phyloP scores from a whole-genome alignment of 2,888 invertebrate genomes.

The Acrobasis consociella region DNA sequence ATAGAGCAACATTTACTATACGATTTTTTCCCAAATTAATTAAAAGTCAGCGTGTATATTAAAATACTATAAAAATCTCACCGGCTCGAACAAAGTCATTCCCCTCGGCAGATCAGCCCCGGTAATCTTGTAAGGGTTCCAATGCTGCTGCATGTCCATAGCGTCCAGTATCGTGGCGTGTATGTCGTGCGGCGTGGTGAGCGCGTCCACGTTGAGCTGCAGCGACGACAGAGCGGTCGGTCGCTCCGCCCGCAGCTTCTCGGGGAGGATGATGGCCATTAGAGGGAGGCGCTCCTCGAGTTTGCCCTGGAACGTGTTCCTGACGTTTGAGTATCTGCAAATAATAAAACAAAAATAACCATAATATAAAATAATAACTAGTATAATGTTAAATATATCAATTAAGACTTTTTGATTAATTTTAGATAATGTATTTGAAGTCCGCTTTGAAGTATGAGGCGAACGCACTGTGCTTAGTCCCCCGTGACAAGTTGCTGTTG shows the following conservation, averaged over 20 bases:
- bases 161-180: constrained; percentile 85
- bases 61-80: constrained; percentile 45
- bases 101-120: constrained; percentile 82
- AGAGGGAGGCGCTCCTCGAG: constrained; percentile 95
- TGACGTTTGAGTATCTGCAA: constrained; percentile 88
- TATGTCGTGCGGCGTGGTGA: constrained; percentile 95
- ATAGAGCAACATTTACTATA: too few species aligned
- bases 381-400: too few species aligned
- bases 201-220: constrained; percentile 84
- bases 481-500: too few species aligned
- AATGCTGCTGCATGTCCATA: constrained; percentile 40
- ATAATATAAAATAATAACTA: too few species aligned
- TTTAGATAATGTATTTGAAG: too few species aligned
- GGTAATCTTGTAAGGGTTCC: constrained; percentile 55
- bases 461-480: too few species aligned
- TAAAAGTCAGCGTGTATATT: too few species aligned
- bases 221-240: constrained; percentile 81
- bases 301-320: constrained; percentile 95
- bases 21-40: too few species aligned
- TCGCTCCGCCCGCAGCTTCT: constrained; percentile 84
- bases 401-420: too few species aligned
- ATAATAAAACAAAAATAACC: too few species aligned
- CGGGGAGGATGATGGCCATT: constrained; percentile 90
- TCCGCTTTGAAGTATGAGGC: too few species aligned
- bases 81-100: constrained; percentile 84